A percentile compares a stretch with the other conserved stretches of the same genome.
These are phyloP conservation scores for Agraylea sexmaculata DNA, from an alignment of 1,140 invertebrate genomes.

Conservation along the genomic window DNA sequence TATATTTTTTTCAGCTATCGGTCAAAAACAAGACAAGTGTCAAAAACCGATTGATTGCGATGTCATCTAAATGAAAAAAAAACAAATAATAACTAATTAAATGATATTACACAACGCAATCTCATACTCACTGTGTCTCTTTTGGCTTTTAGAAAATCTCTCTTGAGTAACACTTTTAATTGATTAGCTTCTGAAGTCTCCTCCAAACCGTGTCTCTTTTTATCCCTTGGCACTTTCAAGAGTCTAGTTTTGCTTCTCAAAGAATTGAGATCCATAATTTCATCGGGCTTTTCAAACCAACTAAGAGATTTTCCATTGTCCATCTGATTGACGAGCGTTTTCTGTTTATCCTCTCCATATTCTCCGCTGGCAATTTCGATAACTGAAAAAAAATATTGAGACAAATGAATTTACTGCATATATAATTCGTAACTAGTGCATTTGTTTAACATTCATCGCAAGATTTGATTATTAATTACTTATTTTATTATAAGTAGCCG, in stretches of 20 bases:
- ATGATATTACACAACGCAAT: background rate
- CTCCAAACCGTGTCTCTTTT: constrained; percentile 38
- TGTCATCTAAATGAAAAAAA: no score
- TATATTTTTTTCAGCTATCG: no score
- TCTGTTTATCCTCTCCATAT: constrained; percentile 70
- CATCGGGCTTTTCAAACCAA: constrained; percentile 52
- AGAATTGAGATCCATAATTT: constrained; percentile 41
- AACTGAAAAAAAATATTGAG: constrained; percentile 48
- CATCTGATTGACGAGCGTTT: constrained; percentile 54
- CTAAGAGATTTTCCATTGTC: constrained; percentile 57
- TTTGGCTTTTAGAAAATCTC: constrained; percentile 60
- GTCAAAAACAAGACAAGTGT: no score
- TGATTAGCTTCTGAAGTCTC: constrained; percentile 60
- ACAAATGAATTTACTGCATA: no score
- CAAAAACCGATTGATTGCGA: no score
- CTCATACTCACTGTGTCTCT: constrained; percentile 49
- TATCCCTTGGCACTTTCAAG: constrained; percentile 29
- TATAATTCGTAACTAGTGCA: no score
- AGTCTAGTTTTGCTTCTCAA: constrained; percentile 43
- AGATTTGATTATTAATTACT: no score
- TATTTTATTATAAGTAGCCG: no score
- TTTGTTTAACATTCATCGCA: no score
- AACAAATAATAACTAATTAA: no score
- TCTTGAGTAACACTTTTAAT: constrained; percentile 50
- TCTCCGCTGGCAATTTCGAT: constrained; percentile 85